Evolutionary conservation across 2,113 vertebrate species (phyloP).

Genomic region (Planiliza haematocheilus): DNA sequence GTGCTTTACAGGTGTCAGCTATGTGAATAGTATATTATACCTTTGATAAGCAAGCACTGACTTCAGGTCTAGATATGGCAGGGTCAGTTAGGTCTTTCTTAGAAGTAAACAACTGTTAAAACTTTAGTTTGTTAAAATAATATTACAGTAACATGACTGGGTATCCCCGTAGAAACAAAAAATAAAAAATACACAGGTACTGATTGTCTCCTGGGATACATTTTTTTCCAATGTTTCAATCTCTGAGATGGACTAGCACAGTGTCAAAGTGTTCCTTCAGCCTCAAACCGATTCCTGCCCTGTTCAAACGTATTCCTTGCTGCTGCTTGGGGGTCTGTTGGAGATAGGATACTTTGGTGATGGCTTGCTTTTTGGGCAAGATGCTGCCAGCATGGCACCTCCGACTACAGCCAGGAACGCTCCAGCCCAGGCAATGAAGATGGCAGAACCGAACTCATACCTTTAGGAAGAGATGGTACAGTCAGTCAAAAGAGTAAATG

Average conservation of each 20-base stretch:
- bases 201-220: constrained; percentile 20
- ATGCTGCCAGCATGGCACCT: constrained; percentile 86
- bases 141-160: constrained; percentile 59
- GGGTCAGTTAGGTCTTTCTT: not conserved
- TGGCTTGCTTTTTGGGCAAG: constrained; percentile 81
- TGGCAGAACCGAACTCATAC: constrained; percentile 90
- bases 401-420: constrained; percentile 84
- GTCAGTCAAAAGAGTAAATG: not conserved
- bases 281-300: not conserved
- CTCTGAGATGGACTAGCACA: constrained; percentile 26
- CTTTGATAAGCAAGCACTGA: constrained; percentile 7
- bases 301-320: constrained; percentile 88
- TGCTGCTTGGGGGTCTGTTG: constrained; percentile 78
- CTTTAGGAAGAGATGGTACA: constrained; percentile 63
- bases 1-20: constrained; percentile 25
- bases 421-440: constrained; percentile 92
- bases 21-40: not conserved
- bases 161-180: constrained; percentile 32
- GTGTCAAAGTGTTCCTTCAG: constrained; percentile 54
- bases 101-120: constrained; percentile 58
- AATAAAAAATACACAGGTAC: constrained; percentile 25
- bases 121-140: constrained; percentile 51
- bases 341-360: constrained; percentile 82
- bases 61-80: constrained; percentile 12
- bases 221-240: constrained; percentile 23